These are phyloP conservation scores for Scaptomyza flava DNA, from an alignment of 2,888 invertebrate genomes.

Conservation along the genomic window DNA sequence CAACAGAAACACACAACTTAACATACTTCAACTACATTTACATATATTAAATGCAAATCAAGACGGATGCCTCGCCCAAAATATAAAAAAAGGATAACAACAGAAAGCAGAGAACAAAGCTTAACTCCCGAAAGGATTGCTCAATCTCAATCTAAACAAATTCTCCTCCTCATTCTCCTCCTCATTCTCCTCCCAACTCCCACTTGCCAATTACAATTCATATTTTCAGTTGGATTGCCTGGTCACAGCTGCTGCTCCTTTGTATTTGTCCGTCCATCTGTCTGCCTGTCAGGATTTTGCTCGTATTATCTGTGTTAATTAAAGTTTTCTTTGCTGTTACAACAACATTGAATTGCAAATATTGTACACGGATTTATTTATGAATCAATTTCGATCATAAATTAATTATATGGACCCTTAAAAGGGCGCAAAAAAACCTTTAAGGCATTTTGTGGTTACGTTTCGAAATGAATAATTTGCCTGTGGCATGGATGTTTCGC, in stretches of 20 bases:
- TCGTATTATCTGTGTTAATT: conserved; percentile 12
- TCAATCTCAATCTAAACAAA: neutral
- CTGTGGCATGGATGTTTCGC: conserved; percentile 6
- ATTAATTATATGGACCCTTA: conserved; percentile 43
- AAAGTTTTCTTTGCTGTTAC: conserved; percentile 1
- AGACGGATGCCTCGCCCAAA: conserved; percentile 15
- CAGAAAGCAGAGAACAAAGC: neutral
- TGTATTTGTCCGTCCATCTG: neutral
- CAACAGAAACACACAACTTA: neutral
- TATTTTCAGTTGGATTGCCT: conserved; percentile 14
- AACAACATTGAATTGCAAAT: conserved; percentile 24
- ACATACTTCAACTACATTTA: conserved; percentile 1
- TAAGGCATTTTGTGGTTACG: neutral
- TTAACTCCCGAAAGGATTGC: conserved; percentile 4
- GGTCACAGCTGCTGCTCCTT: conserved; percentile 2
- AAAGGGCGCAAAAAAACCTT: neutral
- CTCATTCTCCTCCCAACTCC: neutral
- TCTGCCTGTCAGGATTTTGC: neutral
- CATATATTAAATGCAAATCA: conserved; percentile 19
- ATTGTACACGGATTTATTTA: conserved; percentile 50
- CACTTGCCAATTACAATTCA: conserved; percentile 18
- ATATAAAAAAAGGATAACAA: neutral
- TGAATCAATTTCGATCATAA: conserved; percentile 60
- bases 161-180: too few relatives aligned
- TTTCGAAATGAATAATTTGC: conserved; percentile 24